Evolutionary conservation across 2,888 invertebrate species (phyloP).

Genomic region (Altica lythri): DNA sequence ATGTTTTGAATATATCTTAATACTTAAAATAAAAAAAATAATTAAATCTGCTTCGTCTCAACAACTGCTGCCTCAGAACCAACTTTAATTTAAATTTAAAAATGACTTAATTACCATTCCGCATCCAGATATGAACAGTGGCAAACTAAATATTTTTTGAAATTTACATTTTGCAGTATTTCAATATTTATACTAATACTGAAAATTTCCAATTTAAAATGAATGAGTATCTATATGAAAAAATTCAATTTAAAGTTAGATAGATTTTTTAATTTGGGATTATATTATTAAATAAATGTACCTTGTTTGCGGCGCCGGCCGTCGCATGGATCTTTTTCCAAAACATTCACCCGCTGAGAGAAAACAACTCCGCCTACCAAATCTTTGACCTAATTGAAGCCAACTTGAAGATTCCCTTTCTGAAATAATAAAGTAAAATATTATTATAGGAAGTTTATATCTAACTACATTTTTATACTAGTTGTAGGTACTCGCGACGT

Average conservation of each 20-base stretch:
- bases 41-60: too few relatives aligned
- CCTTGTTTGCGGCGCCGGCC: not conserved
- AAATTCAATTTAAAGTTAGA: too few relatives aligned
- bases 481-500: too few relatives aligned
- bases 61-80: too few relatives aligned
- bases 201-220: too few relatives aligned
- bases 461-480: not conserved
- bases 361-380: constrained; percentile 19
- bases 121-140: not conserved
- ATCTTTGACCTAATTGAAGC: constrained; percentile 15
- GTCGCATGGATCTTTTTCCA: constrained; percentile 21
- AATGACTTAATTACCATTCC: constrained; percentile 3
- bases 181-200: not conserved
- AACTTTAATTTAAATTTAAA: too few relatives aligned
- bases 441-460: too few relatives aligned
- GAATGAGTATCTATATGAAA: too few relatives aligned
- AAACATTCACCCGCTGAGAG: constrained; percentile 14
- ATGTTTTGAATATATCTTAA: too few relatives aligned
- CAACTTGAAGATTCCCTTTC: constrained; percentile 22
- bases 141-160: not conserved
- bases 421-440: constrained; percentile 6
- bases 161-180: not conserved
- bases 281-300: not conserved
- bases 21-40: too few relatives aligned
- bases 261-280: too few relatives aligned